Base-by-base conservation (phyloP, 2,113 vertebrate genomes). In the Lutjanus erythropterus region DNA sequence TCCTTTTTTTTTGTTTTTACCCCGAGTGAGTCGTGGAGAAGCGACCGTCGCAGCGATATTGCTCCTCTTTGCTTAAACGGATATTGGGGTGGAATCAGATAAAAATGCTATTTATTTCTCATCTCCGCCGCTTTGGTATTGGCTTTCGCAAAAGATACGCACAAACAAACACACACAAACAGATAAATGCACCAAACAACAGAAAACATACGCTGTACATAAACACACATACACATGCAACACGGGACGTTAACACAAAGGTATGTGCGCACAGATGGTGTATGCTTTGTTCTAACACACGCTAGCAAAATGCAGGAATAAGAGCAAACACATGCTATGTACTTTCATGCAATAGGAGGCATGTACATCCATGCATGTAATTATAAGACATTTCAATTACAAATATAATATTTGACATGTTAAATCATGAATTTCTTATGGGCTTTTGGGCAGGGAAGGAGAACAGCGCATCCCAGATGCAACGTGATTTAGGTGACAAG, bases 91-190 rank as follows among this genome's bases (percentile, higher is more conserved):
- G 69, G 50, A 88, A 92, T 90, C 80, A 71, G 83, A 91, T 92
- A 86, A 86, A 89, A 89, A 89, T 60, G 49, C 83, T 86, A 81
- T 89, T 90, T 91, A 89, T 88, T 91, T 86, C 77, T 85, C 81
- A 86, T 86, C 75, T 85, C 49, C 10, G 50, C 37, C 2, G 1
- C 80, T 80, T 59, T 42, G 44, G 7, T 60, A 25, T 23, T 61
- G 52, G 52, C 65, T 75, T 75, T 37, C 10, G 3, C 15, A 31
- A 27, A n/a, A 71, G 9, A 77, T 3, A 31, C 19, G 14, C 64
- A 61, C n/a, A 64, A 3, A 61, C 31, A 69, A 7, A 66, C 21
- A 62, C 6, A 60, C 15, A 55, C 19, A 66, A 35, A 29, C 3
- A 56, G 18, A 49, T n/a, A 23, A 56, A 46, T 11, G 18, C 21